Conservation (phyloP, 2,888 invertebrate genomes). For the Athalia cordata region DNA sequence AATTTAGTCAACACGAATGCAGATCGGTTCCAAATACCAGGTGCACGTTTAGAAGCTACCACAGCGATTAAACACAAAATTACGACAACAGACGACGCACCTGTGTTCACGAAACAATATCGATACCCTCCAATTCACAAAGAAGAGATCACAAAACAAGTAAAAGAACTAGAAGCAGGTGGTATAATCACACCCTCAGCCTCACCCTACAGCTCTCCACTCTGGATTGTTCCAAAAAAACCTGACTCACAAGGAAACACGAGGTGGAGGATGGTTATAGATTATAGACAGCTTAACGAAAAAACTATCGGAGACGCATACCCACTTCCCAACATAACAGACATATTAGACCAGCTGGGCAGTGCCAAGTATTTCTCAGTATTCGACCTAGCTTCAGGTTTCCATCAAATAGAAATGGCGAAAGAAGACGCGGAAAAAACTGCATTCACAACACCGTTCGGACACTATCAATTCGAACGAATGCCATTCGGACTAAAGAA, state of each 20-base stretch:
- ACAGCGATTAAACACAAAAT: neutral
- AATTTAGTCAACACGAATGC: neutral
- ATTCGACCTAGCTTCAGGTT: neutral
- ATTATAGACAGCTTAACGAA: neutral
- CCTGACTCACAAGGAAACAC: neutral
- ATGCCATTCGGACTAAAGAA: neutral
- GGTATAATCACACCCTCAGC: conserved; percentile 1
- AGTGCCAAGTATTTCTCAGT: conserved; percentile 1
- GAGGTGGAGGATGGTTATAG: neutral
- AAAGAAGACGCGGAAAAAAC: neutral
- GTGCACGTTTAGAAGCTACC: neutral
- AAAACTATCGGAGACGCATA: neutral
- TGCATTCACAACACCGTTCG: neutral
- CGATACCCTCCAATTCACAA: neutral
- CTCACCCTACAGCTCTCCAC: neutral
- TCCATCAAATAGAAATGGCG: neutral
- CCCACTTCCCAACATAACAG: neutral
- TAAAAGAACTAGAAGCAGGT: neutral
- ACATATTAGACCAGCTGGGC: neutral
- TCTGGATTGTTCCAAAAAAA: neutral
- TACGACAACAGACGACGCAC: neutral
- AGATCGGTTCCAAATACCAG: neutral
- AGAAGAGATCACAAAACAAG: neutral
- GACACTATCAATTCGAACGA: neutral
- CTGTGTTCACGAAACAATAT: neutral